These are phyloP conservation scores for Drosophila trapezifrons DNA, from an alignment of 1,140 invertebrate species.

Conservation along the genomic window DNA sequence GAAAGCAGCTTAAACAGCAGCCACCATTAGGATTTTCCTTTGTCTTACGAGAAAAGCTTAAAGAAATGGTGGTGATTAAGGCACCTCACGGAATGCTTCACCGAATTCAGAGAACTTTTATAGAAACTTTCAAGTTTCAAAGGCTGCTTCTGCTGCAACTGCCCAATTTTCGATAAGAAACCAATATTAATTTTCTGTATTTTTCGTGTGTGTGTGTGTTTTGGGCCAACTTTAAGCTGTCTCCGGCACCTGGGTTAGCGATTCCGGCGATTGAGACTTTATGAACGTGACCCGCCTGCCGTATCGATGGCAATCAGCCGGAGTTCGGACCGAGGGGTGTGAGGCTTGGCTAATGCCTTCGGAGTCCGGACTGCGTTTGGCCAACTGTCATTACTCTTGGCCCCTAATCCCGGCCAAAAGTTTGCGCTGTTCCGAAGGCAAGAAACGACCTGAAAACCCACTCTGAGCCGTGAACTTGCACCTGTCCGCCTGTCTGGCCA, in stretches of 20 bases:
- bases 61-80: not conserved
- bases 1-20: constrained; percentile 18
- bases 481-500: constrained; percentile 46
- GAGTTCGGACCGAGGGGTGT: constrained; percentile 4
- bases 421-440: not conserved
- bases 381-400: constrained; percentile 69
- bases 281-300: constrained; percentile 68
- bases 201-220: constrained; percentile 23
- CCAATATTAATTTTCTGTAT: constrained; percentile 8
- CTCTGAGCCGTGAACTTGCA: constrained; percentile 13
- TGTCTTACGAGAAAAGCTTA: not conserved
- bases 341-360: constrained; percentile 38
- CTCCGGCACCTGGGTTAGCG: constrained; percentile 42
- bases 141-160: not conserved
- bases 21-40: not conserved
- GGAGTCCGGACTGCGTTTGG: constrained; percentile 27
- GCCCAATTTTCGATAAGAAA: not conserved
- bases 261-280: constrained; percentile 67
- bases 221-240: constrained; percentile 54
- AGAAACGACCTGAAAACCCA: not conserved
- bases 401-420: constrained; percentile 49
- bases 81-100: not conserved
- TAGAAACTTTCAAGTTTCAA: not conserved
- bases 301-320: constrained; percentile 59
- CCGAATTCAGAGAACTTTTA: not conserved